Percentiles rank a stretch among this genome's conserved stretches.
Evolutionary conservation across 37 sponge, comb jelly and placozoan genomes (phyloP).

Genomic region (Petrosia ficiformis): DNA sequence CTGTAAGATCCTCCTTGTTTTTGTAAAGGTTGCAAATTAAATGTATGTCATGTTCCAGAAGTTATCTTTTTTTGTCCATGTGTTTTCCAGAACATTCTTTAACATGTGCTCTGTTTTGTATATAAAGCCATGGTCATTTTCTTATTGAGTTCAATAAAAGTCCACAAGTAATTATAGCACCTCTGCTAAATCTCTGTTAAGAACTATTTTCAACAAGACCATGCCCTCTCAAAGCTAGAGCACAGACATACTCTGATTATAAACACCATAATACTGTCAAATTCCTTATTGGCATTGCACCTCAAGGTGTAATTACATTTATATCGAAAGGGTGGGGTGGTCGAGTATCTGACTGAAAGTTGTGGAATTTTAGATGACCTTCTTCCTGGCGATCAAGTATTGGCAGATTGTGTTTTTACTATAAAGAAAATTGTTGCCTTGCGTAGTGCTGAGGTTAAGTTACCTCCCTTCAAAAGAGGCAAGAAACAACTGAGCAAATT

Average conservation of each 20-base stretch:
- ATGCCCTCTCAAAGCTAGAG: no score
- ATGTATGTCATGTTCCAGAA: no score
- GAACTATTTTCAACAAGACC: constrained; percentile 28
- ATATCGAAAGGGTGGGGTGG: constrained; percentile 80
- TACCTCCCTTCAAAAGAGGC: no score
- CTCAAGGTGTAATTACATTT: constrained; percentile 34
- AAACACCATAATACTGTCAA: constrained; percentile 36
- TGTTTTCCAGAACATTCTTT: no score
- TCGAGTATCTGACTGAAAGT: constrained; percentile 54
- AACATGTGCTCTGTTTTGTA: no score
- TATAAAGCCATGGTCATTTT: no score
- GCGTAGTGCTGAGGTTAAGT: constrained; percentile 44
- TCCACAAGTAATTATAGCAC: no score
- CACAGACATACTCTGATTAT: constrained; percentile 37
- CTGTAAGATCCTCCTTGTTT: no score
- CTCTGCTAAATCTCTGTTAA: constrained; percentile 34
- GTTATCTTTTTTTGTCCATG: no score
- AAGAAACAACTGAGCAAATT: constrained; percentile 51
- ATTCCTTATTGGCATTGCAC: constrained; percentile 31
- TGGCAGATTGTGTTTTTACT: constrained; percentile 63
- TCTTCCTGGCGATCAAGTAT: constrained; percentile 17
- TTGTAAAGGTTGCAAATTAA: no score
- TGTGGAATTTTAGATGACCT: constrained; percentile 49
- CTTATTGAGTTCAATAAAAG: no score
- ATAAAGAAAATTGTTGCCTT: constrained; percentile 35